Base-by-base conservation (phyloP, 2,888 invertebrate genomes). In the Nysson spinosus region DNA sequence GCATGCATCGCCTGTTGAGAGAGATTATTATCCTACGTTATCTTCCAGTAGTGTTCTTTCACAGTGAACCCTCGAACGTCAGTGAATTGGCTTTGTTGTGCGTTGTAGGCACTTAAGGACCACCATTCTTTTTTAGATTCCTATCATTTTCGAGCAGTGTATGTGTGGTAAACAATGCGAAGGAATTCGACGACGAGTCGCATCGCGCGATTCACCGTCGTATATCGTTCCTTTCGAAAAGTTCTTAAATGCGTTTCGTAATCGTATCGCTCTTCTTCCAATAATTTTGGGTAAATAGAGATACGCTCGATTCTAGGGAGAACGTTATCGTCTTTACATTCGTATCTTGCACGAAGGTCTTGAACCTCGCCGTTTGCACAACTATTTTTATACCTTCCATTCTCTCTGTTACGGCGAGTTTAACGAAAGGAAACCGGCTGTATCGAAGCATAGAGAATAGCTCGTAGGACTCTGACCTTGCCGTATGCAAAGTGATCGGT, bases 1-100 rank as follows among this genome's bases (percentile, higher is more conserved):
- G 14, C 65, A 65, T 55, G 63, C 57, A 60, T 66, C 56, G 63
- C 63, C 51, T 56, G 65, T 66, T 66, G 58, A 58, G 57, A 54
- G 14, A 55, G 56, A 66, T 64, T 46, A 26, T 52, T 57, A 58
- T 66, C 64, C 43, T 34, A 24, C 19, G 30, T 64, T 66, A 64
- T 64, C 52, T 58, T n/a, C 14, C 20, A 44, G 22, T 55, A 40
- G 50, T 43, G 44, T 20, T 43, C 42, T 42, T 37, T 46, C 56
- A 47, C 32, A 14, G 26, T 17, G 17, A 14, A 51, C 52, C 44
- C 24, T 51, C 35, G 42, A 55, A 44, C 39, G 34, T 26, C 32
- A 35, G 22, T 35, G 49, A 47, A 12, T 22, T 14, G 40, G 9
- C 51, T 56, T 56, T 43, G 55, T 68, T 61, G 56, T n/a, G n/a